Base-by-base conservation (phyloP, 2,113 vertebrate genomes). In the Clarias macrocephalus region DNA sequence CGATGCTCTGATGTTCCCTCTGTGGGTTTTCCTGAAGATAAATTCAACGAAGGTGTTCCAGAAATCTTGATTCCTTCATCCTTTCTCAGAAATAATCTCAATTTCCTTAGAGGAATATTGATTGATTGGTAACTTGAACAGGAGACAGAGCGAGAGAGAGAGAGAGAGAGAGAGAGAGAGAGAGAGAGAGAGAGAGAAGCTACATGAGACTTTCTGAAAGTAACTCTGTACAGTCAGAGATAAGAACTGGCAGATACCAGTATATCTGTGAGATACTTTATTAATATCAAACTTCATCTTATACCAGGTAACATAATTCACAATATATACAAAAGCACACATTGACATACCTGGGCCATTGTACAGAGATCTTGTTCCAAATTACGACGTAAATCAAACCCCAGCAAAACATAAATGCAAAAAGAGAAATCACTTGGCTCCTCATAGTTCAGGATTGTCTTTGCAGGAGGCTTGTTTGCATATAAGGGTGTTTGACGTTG, bases 291-390 rank as follows among this genome's bases (percentile, higher is more conserved):
- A 23, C n/a, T 9, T 70, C 65, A 2, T 21, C 3, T n/a, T 56
- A 13, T 12, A 28, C 23, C 18, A 63, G 10, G 12, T 12, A 83
- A 11, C 48, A 70, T 19, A 56, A 70, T 21, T 28, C 23, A 83
- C 21, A 83, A 42, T 52, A 18, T 68, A 37, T 21, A n/a, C 23
- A 63, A n/a, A 62, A 42, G 23, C 28, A 80, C 0, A 42, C 5
- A 15, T 3, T 16, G 16, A 79, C 93, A 89, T 89, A 94, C 94
- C 88, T 59, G 3, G 18, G 10, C 54, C 62, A 65, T n/a, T 60
- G 25, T 48, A 16, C n/a, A 0, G 73, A 23, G 0, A 87, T 11
- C 9, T 28, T 0, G 16, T 3, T 79, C 87, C 72, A 90, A 16
- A 84, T 86, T 0, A 93, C 7, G 10, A 89, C 0, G 18, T 88